A percentile compares a stretch with the other conserved stretches of the same genome.
phyloP scores from a whole-genome alignment of 1,140 invertebrate species.

The Apis florea region DNA sequence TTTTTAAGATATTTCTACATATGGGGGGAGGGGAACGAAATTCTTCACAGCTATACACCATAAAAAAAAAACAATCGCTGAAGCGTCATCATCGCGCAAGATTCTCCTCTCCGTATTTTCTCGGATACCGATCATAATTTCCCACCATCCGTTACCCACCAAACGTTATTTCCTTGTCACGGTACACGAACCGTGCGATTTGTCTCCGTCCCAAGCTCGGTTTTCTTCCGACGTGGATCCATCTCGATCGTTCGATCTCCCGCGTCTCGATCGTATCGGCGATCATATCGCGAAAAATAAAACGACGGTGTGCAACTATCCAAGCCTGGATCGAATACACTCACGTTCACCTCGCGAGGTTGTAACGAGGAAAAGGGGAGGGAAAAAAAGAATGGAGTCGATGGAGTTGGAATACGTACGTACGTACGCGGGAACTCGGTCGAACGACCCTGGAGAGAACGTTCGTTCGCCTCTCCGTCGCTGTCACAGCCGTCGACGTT shows the following conservation, averaged over 20 bases:
- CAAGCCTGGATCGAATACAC: constrained; percentile 22
- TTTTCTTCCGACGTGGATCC: background rate
- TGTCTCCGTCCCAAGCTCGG: background rate
- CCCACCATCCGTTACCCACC: too few relatives aligned
- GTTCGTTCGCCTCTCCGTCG: constrained; percentile 52
- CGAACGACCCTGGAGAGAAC: constrained; percentile 52
- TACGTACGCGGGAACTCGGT: background rate
- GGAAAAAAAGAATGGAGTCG: constrained; percentile 33
- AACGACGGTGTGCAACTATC: constrained; percentile 7
- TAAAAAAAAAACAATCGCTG: too few relatives aligned
- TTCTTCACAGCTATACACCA: too few relatives aligned
- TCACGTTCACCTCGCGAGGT: background rate
- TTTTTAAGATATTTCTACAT: too few relatives aligned
- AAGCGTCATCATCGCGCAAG: too few relatives aligned
- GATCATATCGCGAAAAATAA: background rate
- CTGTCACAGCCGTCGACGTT: constrained; percentile 1
- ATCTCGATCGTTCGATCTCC: background rate
- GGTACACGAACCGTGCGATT: background rate
- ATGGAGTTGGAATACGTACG: constrained; percentile 12
- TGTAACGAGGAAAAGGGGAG: background rate
- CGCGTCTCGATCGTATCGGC: background rate
- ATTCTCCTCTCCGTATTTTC: too few relatives aligned
- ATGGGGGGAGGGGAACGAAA: too few relatives aligned
- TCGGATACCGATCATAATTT: background rate
- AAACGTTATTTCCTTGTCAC: constrained; percentile 1